These are phyloP conservation scores for Coelopa pilipes DNA, from an alignment of 2,888 invertebrate species.

Conservation along the genomic window DNA sequence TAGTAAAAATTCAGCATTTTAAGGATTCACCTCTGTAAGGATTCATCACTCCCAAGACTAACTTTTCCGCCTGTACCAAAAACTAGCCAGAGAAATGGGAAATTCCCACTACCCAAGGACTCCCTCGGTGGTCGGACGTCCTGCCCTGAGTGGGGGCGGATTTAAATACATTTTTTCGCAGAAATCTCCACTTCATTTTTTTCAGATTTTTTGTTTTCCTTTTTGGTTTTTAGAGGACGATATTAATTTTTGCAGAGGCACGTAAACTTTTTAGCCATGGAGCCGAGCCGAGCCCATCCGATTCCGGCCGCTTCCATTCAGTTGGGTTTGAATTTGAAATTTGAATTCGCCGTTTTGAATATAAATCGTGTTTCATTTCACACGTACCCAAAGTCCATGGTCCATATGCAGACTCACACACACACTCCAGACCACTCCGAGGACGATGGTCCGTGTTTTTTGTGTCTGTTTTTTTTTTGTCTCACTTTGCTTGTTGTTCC, in stretches of 20 bases:
- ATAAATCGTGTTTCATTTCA: slow-evolving; percentile 17
- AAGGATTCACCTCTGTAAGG: too few relatives aligned
- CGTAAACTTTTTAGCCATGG: slow-evolving; percentile 35
- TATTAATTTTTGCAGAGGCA: slow-evolving; percentile 38
- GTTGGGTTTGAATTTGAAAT: slow-evolving; percentile 22
- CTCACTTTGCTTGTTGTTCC: not conserved
- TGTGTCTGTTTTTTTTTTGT: not conserved
- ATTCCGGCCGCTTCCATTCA: too few relatives aligned
- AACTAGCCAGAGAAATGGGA: too few relatives aligned
- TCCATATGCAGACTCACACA: not conserved
- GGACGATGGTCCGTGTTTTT: not conserved
- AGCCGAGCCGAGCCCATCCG: too few relatives aligned
- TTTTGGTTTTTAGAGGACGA: not conserved
- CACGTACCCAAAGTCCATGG: too few relatives aligned
- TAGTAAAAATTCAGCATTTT: too few relatives aligned
- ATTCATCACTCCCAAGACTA: too few relatives aligned
- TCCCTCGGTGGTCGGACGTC: too few relatives aligned
- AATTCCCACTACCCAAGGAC: too few relatives aligned
- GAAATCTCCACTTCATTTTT: not conserved
- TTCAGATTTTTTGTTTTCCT: not conserved
- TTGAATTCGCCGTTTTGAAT: slow-evolving; percentile 26
- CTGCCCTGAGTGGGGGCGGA: too few relatives aligned
- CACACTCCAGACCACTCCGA: not conserved
- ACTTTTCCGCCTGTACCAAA: too few relatives aligned
- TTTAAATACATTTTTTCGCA: too few relatives aligned